Base-by-base conservation (phyloP, 1,140 invertebrate species). In the Aphelenchoides besseyi region DNA sequence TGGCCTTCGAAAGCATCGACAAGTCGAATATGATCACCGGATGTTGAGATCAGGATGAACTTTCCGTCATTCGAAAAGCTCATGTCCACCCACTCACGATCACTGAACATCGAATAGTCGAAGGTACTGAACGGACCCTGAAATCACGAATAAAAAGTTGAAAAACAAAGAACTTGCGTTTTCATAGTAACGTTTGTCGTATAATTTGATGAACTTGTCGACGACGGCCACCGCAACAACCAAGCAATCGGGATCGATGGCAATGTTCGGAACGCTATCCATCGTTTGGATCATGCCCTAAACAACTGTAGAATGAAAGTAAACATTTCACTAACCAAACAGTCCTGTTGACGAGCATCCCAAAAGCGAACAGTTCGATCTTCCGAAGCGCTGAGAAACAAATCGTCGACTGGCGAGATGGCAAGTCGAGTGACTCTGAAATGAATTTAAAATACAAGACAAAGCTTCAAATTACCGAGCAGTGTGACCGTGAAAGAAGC, bases 11-110 rank as follows among this genome's bases (percentile, higher is more conserved):
- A 59, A 28, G 55, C 5, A 8, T 59, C 55, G 12, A 59, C 55
- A 59, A 59, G 26, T 5, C 55, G 55, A 28, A 59, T 5, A 12
- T 59, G 55, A 59, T 59, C 23, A 5, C 55, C 55, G 55, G 5
- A 5, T 23, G 55, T 59, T 8, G 18, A 5, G 18, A 59, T 18
- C 26, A 59, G 55, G 55, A 59, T 59, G 12, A 33, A 29, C 32
- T 59, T 59, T 5, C 55, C 55, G 18, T 59, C 55, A 5, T 5
- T 5, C 55, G 55, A 59, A 23, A 59, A 59, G 26, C 5, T 28
- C 26, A 59, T 28, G 5, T 5, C 5, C 5, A 23, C 5, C 55
- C 55, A 59, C 26, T 59, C 18, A 8, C 5, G 12, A 29, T 59
- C 41, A 48, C 18, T 59, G 55, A 28, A 29, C 5, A 33, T 8